Conservation (phyloP, 2,113 vertebrate species). For the Periophthalmus modestus region DNA sequence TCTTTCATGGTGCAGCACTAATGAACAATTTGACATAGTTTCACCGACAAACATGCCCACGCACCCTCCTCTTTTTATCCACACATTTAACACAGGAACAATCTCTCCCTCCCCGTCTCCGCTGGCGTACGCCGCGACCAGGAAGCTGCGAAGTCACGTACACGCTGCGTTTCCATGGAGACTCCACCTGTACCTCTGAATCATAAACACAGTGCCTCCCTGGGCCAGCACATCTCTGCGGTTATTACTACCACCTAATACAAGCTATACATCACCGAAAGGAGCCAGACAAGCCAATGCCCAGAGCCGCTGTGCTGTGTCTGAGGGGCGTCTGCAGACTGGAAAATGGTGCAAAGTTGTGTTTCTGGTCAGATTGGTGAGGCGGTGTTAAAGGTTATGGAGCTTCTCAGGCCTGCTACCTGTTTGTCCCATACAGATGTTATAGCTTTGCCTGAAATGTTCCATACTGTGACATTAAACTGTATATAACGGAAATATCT, state of each 20-base stretch:
- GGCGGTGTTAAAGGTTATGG: not conserved
- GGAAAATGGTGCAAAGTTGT: not conserved
- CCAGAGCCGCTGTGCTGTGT: slow-evolving; percentile 1
- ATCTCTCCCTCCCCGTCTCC: not conserved
- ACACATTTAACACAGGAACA: not conserved
- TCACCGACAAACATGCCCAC: not conserved
- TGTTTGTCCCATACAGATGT: not conserved
- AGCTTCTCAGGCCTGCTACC: not conserved
- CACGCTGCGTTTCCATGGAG: slow-evolving; percentile 72
- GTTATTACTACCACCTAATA: slow-evolving; percentile 48
- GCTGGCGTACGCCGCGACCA: slow-evolving; percentile 17
- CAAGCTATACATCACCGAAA: slow-evolving; percentile 28
- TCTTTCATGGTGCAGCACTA: not conserved
- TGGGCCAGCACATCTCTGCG: slow-evolving; percentile 35
- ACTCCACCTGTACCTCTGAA: slow-evolving; percentile 54
- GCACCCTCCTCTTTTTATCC: not conserved
- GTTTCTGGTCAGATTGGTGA: not conserved
- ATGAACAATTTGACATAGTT: not conserved
- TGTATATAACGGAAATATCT: no score
- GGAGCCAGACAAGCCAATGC: not conserved
- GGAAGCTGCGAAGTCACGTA: slow-evolving; percentile 68
- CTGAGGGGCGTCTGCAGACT: not conserved
- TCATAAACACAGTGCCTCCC: slow-evolving; percentile 40
- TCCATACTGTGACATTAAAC: no score
- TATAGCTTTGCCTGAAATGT: no score